A percentile compares a stretch with the other conserved stretches of the same genome.
Evolutionary conservation across 2,888 invertebrate species (phyloP).

Genomic region (Conistra vaccinii): DNA sequence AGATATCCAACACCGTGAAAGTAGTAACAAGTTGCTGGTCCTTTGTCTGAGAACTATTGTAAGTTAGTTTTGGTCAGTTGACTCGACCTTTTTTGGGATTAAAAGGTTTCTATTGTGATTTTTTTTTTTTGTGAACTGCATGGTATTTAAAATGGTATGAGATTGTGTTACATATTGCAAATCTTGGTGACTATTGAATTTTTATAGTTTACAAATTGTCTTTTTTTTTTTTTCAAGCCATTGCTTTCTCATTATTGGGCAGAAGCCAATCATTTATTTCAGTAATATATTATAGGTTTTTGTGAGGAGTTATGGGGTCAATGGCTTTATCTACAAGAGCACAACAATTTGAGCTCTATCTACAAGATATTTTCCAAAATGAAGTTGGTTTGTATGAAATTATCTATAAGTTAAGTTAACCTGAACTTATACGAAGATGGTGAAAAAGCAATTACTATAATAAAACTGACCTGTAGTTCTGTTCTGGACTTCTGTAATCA

Average conservation of each 20-base stretch:
- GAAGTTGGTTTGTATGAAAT: not conserved
- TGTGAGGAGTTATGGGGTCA: too few species aligned
- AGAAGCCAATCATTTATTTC: not conserved
- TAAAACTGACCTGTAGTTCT: conserved; percentile 79
- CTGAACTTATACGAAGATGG: not conserved
- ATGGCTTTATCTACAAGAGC: not conserved
- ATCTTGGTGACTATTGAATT: conserved; percentile 5
- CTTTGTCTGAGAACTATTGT: conserved; percentile 48
- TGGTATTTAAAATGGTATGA: conserved; percentile 36
- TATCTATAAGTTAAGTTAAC: not conserved
- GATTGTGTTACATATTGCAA: conserved; percentile 16
- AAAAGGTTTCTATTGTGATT: conserved; percentile 39
- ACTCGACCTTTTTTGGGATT: conserved; percentile 47
- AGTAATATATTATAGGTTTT: not conserved
- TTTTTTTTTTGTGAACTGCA: conserved; percentile 23
- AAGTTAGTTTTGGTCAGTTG: conserved; percentile 40
- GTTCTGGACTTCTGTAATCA: conserved; percentile 83
- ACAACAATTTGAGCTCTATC: too few species aligned
- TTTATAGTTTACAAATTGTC: not conserved
- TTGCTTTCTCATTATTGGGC: not conserved
- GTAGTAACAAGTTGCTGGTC: conserved; percentile 32
- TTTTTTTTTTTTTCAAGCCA: not conserved
- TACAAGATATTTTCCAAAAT: not conserved
- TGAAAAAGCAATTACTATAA: not conserved
- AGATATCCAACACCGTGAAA: conserved; percentile 28